Percentiles rank a stretch among this genome's conserved stretches.
phyloP scores from a whole-genome alignment of 2,113 vertebrate genomes.

The Oreochromis niloticus region DNA sequence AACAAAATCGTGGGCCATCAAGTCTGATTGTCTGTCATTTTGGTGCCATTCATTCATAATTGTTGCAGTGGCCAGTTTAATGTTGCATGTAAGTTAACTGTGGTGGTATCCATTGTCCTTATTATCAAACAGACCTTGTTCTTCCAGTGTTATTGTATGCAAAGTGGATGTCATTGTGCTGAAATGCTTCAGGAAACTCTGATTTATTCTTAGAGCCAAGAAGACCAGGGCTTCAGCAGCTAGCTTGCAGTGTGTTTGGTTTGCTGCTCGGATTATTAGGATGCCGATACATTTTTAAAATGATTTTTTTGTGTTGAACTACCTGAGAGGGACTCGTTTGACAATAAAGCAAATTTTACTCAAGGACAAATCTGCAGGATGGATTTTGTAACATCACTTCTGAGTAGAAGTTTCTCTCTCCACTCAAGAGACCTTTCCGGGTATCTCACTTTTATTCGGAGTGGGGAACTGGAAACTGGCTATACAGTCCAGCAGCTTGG shows the following conservation, averaged over 20 bases:
- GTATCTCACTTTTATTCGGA: background rate
- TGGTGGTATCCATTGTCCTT: background rate
- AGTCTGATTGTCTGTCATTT: constrained; percentile 34
- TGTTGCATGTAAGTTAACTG: constrained; percentile 33
- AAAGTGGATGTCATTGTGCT: background rate
- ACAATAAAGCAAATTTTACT: background rate
- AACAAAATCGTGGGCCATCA: constrained; percentile 8
- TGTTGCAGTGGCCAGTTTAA: constrained; percentile 6
- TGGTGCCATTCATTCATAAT: constrained; percentile 12
- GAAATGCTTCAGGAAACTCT: background rate
- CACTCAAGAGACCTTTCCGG: background rate
- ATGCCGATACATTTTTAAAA: background rate
- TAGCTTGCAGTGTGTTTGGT: background rate
- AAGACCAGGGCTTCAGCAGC: background rate
- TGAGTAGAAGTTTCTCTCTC: background rate
- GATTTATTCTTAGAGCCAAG: background rate
- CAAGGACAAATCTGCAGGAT: background rate
- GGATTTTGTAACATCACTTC: background rate
- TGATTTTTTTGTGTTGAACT: background rate
- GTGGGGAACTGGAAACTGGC: background rate
- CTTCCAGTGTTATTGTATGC: background rate
- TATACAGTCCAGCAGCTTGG: background rate
- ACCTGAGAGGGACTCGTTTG: background rate
- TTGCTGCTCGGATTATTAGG: background rate
- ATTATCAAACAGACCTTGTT: background rate